Base-by-base conservation (phyloP, 2,797 vertebrate genomes). In the Ceryle rudis region DNA sequence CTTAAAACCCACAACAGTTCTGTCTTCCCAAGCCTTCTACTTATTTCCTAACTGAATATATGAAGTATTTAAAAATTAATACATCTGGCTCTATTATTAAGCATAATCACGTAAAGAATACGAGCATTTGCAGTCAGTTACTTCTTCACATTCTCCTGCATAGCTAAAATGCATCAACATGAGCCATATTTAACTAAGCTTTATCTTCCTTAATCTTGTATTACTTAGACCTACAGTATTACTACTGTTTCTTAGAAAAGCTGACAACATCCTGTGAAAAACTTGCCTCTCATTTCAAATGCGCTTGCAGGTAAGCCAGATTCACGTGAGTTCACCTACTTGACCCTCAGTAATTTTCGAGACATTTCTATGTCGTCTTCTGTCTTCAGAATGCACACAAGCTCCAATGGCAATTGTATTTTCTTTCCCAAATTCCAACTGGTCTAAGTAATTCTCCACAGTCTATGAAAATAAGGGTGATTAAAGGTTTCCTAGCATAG, bases 251-350 rank as follows among this genome's bases (percentile, higher is more conserved):
- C 41, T 62, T 58, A 70, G 57, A 90, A 91, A 78, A 62, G 9
- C 10, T 64, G 52, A 47, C 9, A 54, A 25, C 0, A 0, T 29
- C n/a, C 26, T 60, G 28, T 35, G 35, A 84, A 74, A 78, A 49
- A 37, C 13, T 77, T 85, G 25, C 9, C 6, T 74, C 8, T 49
- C 12, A 58, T 66, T 81, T 86, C 37, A 61, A 11, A 47, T 19
- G 16, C 61, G 9, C 14, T 71, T 91, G 19, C 14, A 87, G 7
- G 9, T 25, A 66, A 84, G 8, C 29, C 17, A 84, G 52, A 49
- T 44, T 84, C 16, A 52, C 35, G 4, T 73, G 19, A 78, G 39
- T 35, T 41, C 1, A 21, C 4, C 31, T 52, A 33, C 57, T 54
- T 79, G 39, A 44, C 11, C 14, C 14, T 31, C 22, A 62, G n/a